Conservation (phyloP, 1,140 invertebrate genomes). For the Neomicropteryx cornuta region DNA sequence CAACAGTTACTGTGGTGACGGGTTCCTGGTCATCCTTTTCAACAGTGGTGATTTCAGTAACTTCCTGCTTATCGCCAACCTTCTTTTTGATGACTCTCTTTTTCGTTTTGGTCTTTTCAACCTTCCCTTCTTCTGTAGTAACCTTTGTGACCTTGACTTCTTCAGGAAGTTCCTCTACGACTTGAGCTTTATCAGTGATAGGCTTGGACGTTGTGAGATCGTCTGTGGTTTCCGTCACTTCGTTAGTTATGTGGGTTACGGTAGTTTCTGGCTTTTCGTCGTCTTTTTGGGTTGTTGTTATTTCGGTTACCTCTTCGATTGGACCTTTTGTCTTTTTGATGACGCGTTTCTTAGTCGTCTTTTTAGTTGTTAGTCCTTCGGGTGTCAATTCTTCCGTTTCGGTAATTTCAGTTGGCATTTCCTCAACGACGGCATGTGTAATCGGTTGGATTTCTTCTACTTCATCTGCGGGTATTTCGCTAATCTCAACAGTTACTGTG, state of each 20-base stretch:
- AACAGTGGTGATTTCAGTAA: conserved; percentile 26
- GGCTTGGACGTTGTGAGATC: conserved; percentile 3
- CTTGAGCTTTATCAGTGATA: background rate
- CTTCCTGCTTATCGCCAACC: conserved; percentile 22
- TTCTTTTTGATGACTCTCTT: conserved; percentile 25
- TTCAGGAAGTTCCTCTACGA: conserved; percentile 9
- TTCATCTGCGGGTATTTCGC: conserved; percentile 15
- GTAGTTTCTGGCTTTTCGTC: conserved; percentile 13
- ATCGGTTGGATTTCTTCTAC: conserved; percentile 7
- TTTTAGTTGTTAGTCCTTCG: conserved; percentile 19
- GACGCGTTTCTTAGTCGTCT: conserved; percentile 18
- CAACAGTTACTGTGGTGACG: conserved; percentile 21
- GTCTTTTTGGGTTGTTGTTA: conserved; percentile 14
- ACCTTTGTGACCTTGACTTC: conserved; percentile 24
- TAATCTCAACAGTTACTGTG: conserved; percentile 16
- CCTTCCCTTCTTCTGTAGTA: conserved; percentile 19
- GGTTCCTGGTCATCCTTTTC: conserved; percentile 30
- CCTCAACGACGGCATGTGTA: conserved; percentile 11
- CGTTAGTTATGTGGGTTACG: conserved; percentile 8
- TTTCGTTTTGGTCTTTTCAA: conserved; percentile 17
- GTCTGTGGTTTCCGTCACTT: conserved; percentile 5
- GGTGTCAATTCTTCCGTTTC: conserved; percentile 13
- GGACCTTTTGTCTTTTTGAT: conserved; percentile 22
- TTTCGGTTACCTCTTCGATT: conserved; percentile 20
- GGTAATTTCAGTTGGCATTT: conserved; percentile 15